These are phyloP conservation scores for Leptinotarsa texana DNA, from an alignment of 1,140 invertebrate species.

Conservation along the genomic window DNA sequence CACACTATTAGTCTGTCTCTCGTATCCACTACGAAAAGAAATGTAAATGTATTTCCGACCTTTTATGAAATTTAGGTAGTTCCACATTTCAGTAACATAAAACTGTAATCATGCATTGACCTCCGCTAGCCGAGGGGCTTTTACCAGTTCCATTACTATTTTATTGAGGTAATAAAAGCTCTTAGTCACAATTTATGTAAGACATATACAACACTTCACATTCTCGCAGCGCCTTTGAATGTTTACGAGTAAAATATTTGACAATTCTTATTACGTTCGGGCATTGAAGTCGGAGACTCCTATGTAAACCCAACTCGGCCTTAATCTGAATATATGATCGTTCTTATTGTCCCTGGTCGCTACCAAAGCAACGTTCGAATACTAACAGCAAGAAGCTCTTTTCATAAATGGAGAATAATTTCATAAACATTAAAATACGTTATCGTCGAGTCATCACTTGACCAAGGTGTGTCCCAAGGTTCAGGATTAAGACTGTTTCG, in stretches of 20 bases:
- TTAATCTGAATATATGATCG: conserved; percentile 54
- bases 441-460: too few species aligned
- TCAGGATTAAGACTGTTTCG: too few species aligned
- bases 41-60: conserved; percentile 6
- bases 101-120: conserved; percentile 38
- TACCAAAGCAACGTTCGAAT: conserved; percentile 29
- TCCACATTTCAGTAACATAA: conserved; percentile 20
- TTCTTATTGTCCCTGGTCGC: conserved; percentile 49
- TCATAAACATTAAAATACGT: too few species aligned
- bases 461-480: too few species aligned
- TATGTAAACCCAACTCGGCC: conserved; percentile 46
- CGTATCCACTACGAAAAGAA: background rate
- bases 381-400: background rate
- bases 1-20: too few species aligned
- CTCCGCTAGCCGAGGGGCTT: conserved; percentile 29
- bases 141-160: conserved; percentile 45
- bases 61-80: conserved; percentile 15
- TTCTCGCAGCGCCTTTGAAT: conserved; percentile 43
- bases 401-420: too few species aligned
- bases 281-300: conserved; percentile 41
- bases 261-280: conserved; percentile 52
- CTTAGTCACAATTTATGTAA: conserved; percentile 49
- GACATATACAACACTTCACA: conserved; percentile 45
- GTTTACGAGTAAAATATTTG: conserved; percentile 53
- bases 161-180: conserved; percentile 50